Evolutionary conservation across 2,888 invertebrate species (phyloP).

Genomic region (Abrostola triplasia): DNA sequence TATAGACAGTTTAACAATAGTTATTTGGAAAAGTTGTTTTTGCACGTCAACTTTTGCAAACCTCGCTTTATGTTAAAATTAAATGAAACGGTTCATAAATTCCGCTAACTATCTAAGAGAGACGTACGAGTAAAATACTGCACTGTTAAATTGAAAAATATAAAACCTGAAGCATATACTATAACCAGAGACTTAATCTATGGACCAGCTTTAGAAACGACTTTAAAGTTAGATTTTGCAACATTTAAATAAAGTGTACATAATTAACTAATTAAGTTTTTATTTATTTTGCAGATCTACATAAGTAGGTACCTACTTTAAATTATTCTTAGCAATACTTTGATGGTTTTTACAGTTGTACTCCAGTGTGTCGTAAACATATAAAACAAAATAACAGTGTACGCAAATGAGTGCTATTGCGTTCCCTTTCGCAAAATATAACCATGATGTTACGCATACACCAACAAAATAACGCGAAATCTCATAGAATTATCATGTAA

Average conservation of each 20-base stretch:
- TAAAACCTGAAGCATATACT: no score
- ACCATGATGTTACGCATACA: no score
- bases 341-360: no score
- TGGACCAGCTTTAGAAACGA: not conserved
- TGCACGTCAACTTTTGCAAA: conserved; percentile 5
- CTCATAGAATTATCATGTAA: conserved; percentile 17
- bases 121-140: conserved; percentile 6
- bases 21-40: conserved; percentile 22
- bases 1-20: conserved; percentile 20
- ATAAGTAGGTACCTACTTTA: no score
- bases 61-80: conserved; percentile 17
- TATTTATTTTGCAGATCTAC: not conserved
- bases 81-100: conserved; percentile 17
- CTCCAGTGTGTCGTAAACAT: no score
- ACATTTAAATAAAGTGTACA: not conserved
- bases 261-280: no score
- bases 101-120: conserved; percentile 10
- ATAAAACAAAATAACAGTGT: no score
- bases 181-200: no score
- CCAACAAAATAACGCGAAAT: conserved; percentile 1
- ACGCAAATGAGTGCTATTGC: no score
- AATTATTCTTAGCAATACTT: no score
- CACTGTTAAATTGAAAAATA: no score
- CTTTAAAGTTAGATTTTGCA: not conserved
- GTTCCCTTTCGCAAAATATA: no score